Percentiles rank a stretch among this genome's conserved stretches.
phyloP scores from a whole-genome alignment of 2,113 vertebrate species.

The Gasterosteus nipponicus region DNA sequence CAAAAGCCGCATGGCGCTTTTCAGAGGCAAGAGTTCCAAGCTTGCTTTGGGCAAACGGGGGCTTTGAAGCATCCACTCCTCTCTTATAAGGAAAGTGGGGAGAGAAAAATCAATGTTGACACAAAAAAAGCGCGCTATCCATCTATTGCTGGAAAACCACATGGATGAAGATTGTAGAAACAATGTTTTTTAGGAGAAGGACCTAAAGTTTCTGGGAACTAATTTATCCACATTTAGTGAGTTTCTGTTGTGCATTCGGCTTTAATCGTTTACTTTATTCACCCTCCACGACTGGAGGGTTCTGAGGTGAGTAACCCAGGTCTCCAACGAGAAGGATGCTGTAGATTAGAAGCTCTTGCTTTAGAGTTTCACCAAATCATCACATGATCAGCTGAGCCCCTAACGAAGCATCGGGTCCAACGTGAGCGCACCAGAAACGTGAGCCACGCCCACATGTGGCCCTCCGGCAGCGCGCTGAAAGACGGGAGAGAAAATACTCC shows the following conservation, averaged over 20 bases:
- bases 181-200: slow-evolving; percentile 26
- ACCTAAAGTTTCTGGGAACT: background rate
- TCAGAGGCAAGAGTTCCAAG: slow-evolving; percentile 88
- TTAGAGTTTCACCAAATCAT: background rate
- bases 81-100: slow-evolving; percentile 76
- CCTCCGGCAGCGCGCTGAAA: slow-evolving; percentile 53
- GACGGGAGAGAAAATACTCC: slow-evolving; percentile 64
- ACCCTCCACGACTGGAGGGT: too few species aligned
- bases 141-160: slow-evolving; percentile 70
- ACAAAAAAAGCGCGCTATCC: slow-evolving; percentile 71
- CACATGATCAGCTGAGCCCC: slow-evolving; percentile 43
- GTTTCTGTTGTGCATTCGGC: slow-evolving; percentile 3
- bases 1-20: slow-evolving; percentile 87
- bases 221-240: background rate
- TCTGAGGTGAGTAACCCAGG: too few species aligned
- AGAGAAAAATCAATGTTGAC: slow-evolving; percentile 90
- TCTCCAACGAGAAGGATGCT: too few species aligned
- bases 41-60: slow-evolving; percentile 88
- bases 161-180: slow-evolving; percentile 54
- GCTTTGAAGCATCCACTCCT: slow-evolving; percentile 91
- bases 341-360: too few species aligned
- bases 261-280: background rate
- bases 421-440: slow-evolving; percentile 5
- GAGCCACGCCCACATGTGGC: slow-evolving; percentile 48
- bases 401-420: slow-evolving; percentile 9